Evolutionary conservation across 2,113 vertebrate species (phyloP).

Genomic region (Electrona antarctica): DNA sequence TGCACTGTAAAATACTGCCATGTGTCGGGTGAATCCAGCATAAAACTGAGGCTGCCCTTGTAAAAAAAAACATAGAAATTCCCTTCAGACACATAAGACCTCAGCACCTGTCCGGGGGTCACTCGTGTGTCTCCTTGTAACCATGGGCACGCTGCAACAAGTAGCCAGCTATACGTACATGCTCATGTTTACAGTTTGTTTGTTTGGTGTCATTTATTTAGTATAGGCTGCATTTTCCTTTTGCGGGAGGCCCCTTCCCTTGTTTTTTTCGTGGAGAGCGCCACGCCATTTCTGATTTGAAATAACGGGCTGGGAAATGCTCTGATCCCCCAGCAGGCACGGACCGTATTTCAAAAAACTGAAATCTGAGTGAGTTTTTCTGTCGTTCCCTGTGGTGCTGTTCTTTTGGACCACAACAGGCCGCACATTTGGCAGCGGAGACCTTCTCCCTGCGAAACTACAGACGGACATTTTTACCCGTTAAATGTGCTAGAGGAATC

Average conservation of each 20-base stretch:
- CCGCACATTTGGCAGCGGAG: slow-evolving; percentile 70
- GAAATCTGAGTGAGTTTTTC: slow-evolving; percentile 74
- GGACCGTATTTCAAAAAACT: slow-evolving; percentile 61
- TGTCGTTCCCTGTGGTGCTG: slow-evolving; percentile 76
- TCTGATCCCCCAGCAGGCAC: slow-evolving; percentile 45
- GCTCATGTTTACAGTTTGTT: background rate
- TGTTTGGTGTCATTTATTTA: slow-evolving; percentile 33
- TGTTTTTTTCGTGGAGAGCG: slow-evolving; percentile 38
- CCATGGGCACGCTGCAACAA: slow-evolving; percentile 40
- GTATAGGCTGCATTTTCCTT: slow-evolving; percentile 26
- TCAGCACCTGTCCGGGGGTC: slow-evolving; percentile 72
- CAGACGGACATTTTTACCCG: slow-evolving; percentile 56
- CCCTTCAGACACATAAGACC: slow-evolving; percentile 60
- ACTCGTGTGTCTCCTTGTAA: slow-evolving; percentile 61
- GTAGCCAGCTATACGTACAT: slow-evolving; percentile 34
- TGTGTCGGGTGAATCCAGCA: slow-evolving; percentile 57
- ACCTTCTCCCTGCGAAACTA: slow-evolving; percentile 61
- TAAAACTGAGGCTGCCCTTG: slow-evolving; percentile 57
- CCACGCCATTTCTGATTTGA: slow-evolving; percentile 63
- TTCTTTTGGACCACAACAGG: slow-evolving; percentile 73
- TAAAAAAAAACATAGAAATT: slow-evolving; percentile 60
- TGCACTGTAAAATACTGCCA: slow-evolving; percentile 61
- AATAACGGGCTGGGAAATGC: slow-evolving; percentile 68
- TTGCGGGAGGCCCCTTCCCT: slow-evolving; percentile 24
- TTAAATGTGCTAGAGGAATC: slow-evolving; percentile 70